Evolutionary conservation across 2,113 vertebrate genomes (phyloP).

Genomic region (Machaerirhynchus nigripectus): DNA sequence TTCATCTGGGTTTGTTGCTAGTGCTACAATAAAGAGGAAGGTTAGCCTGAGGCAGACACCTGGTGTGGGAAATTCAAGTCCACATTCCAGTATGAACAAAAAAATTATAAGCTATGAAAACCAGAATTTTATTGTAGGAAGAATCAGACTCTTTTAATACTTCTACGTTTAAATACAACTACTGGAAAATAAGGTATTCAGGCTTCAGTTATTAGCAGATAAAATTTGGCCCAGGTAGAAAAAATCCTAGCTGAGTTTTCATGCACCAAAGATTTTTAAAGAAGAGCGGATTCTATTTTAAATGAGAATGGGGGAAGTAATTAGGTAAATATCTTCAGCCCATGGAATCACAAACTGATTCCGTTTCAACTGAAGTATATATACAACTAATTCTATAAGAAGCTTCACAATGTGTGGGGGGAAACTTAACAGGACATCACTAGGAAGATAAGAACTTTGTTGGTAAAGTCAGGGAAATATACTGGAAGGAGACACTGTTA

Average conservation of each 20-base stretch:
- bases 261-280: not conserved
- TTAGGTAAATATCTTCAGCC: not conserved
- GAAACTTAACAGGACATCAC: rapidly evolving
- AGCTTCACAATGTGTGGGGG: not conserved
- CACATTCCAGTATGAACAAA: not conserved
- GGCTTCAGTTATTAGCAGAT: not conserved
- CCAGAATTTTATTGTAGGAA: not conserved
- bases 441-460: not conserved
- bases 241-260: not conserved
- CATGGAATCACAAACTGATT: not conserved
- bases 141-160: not conserved
- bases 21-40: not conserved
- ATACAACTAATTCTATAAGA: not conserved
- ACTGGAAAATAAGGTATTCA: not conserved
- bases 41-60: not conserved
- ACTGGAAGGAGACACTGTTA: not conserved
- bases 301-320: not conserved
- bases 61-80: not conserved
- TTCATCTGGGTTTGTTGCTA: not conserved
- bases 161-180: not conserved
- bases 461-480: not conserved
- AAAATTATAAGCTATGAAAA: not conserved
- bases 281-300: not conserved
- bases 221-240: not conserved
- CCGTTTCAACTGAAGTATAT: not conserved